phyloP scores from a whole-genome alignment of 2,888 invertebrate genomes.

The Drosophila peninsularis region DNA sequence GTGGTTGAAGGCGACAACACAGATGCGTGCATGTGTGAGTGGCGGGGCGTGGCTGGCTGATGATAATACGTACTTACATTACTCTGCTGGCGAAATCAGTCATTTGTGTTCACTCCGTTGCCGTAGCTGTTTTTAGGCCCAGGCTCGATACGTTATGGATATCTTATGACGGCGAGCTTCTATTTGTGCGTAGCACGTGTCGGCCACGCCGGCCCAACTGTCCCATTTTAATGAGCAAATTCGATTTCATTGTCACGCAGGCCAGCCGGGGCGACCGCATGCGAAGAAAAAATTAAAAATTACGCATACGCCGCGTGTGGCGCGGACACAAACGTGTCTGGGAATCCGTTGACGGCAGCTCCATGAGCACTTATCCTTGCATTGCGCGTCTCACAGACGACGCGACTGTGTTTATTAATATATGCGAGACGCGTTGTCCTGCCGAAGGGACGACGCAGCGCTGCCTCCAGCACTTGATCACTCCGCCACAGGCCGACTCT shows the following conservation, averaged over 20 bases:
- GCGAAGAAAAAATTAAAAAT: constrained; percentile 44
- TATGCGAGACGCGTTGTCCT: constrained; percentile 70
- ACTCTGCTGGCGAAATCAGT: constrained; percentile 35
- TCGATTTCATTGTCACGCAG: constrained; percentile 77
- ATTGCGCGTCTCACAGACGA: constrained; percentile 16
- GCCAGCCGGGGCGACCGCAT: constrained; percentile 18
- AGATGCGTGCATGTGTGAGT: constrained; percentile 1
- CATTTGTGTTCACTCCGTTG: constrained; percentile 29
- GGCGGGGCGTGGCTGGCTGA: constrained; percentile 32
- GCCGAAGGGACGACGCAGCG: constrained; percentile 43
- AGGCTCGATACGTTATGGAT: constrained; percentile 43
- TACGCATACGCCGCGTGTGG: constrained; percentile 65
- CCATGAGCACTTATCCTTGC: constrained; percentile 37
- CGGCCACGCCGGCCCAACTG: constrained; percentile 43
- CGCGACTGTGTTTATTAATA: constrained; percentile 67
- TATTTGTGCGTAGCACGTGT: constrained; percentile 16
- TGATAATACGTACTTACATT: constrained; percentile 48
- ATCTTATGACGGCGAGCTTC: constrained; percentile 6
- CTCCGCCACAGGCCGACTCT: constrained; percentile 23
- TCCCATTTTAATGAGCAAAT: constrained; percentile 74
- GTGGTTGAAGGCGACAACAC: constrained; percentile 21
- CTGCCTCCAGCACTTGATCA: constrained; percentile 11
- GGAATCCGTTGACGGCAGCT: constrained; percentile 56
- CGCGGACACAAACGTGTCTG: constrained; percentile 72
- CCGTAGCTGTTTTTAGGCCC: background rate